Evolutionary conservation across 2,888 invertebrate species (phyloP).

Genomic region (Polymixis flavicincta): DNA sequence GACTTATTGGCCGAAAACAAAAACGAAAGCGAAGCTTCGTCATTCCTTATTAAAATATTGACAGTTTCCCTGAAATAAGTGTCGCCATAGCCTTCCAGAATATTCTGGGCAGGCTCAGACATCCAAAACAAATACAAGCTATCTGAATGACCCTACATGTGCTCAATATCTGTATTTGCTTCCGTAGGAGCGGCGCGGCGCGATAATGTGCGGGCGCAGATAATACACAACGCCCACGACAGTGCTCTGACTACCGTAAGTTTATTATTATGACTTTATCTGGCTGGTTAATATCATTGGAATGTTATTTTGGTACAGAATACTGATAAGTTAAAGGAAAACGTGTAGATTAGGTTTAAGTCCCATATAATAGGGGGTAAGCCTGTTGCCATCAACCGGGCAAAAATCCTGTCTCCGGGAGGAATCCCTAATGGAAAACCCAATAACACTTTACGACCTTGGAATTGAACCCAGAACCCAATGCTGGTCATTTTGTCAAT

Average conservation of each 20-base stretch:
- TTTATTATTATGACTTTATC: constrained; percentile 24
- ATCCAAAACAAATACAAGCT: not conserved
- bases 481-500: no score
- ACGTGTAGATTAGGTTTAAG: no score
- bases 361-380: no score
- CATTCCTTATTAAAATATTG: no score
- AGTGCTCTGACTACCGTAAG: constrained; percentile 59
- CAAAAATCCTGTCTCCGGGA: no score
- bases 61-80: not conserved
- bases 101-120: not conserved
- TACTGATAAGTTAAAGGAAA: no score
- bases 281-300: not conserved
- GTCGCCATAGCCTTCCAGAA: not conserved
- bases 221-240: constrained; percentile 61
- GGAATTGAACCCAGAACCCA: no score
- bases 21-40: no score
- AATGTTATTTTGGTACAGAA: constrained; percentile 1
- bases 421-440: no score
- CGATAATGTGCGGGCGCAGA: constrained; percentile 70
- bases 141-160: constrained; percentile 12
- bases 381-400: no score
- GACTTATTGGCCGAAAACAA: no score
- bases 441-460: no score
- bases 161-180: constrained; percentile 59
- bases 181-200: constrained; percentile 68